phyloP scores from a whole-genome alignment of 2,113 vertebrate genomes.

The Tyrannus savana region DNA sequence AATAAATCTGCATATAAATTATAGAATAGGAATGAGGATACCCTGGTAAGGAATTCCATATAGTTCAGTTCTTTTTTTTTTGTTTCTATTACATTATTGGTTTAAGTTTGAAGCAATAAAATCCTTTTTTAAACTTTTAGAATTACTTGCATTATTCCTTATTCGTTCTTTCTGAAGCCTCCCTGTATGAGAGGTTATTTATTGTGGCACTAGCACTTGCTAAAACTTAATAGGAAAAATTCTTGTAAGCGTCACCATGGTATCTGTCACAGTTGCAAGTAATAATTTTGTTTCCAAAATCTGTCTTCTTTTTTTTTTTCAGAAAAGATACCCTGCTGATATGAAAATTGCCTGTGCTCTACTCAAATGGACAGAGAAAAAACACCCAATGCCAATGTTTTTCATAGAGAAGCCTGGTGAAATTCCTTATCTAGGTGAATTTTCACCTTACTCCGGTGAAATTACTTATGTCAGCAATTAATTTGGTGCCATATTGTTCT shows the following conservation, averaged over 20 bases:
- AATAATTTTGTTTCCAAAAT: constrained; percentile 77
- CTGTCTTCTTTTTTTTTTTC: background rate
- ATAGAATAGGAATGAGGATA: constrained; percentile 33
- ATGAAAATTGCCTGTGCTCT: constrained; percentile 57
- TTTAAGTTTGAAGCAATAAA: constrained; percentile 66
- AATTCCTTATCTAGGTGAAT: background rate
- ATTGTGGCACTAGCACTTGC: constrained; percentile 61
- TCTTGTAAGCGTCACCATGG: constrained; percentile 64
- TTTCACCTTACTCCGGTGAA: background rate
- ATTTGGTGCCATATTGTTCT: background rate
- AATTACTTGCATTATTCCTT: constrained; percentile 66
- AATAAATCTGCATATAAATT: constrained; percentile 62
- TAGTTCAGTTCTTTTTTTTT: background rate
- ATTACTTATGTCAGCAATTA: background rate
- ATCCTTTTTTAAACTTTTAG: constrained; percentile 65
- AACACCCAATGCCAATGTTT: background rate
- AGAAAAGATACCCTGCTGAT: constrained; percentile 52
- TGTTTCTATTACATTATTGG: constrained; percentile 1
- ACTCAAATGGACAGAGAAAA: constrained; percentile 33
- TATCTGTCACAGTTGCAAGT: constrained; percentile 72
- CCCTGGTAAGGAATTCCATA: constrained; percentile 27
- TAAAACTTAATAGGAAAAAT: constrained; percentile 77
- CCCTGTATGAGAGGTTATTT: constrained; percentile 75
- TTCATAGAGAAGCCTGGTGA: background rate
- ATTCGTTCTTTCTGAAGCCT: constrained; percentile 70